These are phyloP conservation scores for Pammene fasciana DNA, from an alignment of 2,888 invertebrate genomes.

Conservation along the genomic window DNA sequence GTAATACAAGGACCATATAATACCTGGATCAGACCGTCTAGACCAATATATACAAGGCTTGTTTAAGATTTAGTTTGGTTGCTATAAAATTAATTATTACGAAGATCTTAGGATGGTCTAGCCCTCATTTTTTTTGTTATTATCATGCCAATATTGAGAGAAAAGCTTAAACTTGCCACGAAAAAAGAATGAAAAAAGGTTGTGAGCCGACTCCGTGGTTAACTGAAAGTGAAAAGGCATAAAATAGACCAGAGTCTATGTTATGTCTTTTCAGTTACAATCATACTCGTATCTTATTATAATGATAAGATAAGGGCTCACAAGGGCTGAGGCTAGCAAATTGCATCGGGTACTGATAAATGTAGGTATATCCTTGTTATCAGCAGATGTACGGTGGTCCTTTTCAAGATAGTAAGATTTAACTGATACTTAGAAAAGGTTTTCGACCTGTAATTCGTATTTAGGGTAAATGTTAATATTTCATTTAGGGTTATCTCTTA, in stretches of 20 bases:
- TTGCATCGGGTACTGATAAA: conserved; percentile 32
- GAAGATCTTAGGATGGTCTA: too few relatives aligned
- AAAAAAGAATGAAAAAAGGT: not conserved
- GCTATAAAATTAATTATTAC: too few relatives aligned
- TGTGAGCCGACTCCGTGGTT: too few relatives aligned
- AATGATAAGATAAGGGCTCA: conserved; percentile 16
- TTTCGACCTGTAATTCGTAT: not conserved
- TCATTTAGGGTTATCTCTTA: not conserved
- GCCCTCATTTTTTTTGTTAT: too few relatives aligned
- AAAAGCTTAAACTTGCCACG: too few relatives aligned
- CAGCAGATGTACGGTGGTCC: conserved; percentile 23
- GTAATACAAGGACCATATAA: too few relatives aligned
- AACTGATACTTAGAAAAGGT: conserved; percentile 16
- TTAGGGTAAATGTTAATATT: too few relatives aligned
- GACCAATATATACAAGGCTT: too few relatives aligned
- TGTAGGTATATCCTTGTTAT: conserved; percentile 26
- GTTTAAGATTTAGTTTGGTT: too few relatives aligned
- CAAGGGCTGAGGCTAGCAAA: conserved; percentile 12
- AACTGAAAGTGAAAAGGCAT: too few relatives aligned
- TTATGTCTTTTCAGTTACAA: not conserved
- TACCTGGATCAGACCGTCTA: too few relatives aligned
- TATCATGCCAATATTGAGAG: too few relatives aligned
- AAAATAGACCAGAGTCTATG: not conserved
- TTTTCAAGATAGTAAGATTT: conserved; percentile 28
- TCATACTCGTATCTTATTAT: conserved; percentile 14